Percentiles rank a stretch among this genome's conserved stretches.
Conservation (phyloP, 2,797 vertebrate species). For the Nyctalus aviator region DNA sequence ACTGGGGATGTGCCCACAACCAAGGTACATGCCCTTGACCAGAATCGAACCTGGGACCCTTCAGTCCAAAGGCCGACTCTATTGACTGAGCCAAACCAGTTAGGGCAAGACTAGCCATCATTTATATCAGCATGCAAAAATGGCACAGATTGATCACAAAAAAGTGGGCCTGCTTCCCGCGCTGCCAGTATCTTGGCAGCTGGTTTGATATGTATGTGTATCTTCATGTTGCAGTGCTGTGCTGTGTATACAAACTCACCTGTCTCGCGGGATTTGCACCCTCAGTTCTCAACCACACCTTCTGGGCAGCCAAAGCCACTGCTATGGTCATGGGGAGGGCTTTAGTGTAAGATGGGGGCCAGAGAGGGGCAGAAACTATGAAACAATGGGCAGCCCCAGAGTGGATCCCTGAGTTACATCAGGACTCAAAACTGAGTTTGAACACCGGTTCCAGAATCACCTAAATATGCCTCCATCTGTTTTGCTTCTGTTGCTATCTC, state of each 20-base stretch:
- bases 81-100: no score
- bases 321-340: fast-evolving
- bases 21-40: no score
- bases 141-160: no score
- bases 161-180: background rate
- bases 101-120: background rate
- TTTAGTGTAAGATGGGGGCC: background rate
- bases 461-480: background rate
- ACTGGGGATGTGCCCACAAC: no score
- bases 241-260: background rate
- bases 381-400: background rate
- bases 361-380: background rate
- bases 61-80: no score
- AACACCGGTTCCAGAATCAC: slow-evolving; percentile 64
- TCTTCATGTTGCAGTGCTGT: background rate
- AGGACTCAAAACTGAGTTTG: background rate
- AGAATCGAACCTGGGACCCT: no score
- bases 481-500: slow-evolving; percentile 70
- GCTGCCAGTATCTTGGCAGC: no score
- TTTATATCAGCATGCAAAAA: background rate
- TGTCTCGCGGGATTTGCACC: background rate
- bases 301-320: background rate
- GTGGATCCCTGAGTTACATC: background rate
- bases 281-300: background rate
- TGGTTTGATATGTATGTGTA: background rate